phyloP scores from a whole-genome alignment of 2,888 invertebrate species.

The Agrochola macilenta region DNA sequence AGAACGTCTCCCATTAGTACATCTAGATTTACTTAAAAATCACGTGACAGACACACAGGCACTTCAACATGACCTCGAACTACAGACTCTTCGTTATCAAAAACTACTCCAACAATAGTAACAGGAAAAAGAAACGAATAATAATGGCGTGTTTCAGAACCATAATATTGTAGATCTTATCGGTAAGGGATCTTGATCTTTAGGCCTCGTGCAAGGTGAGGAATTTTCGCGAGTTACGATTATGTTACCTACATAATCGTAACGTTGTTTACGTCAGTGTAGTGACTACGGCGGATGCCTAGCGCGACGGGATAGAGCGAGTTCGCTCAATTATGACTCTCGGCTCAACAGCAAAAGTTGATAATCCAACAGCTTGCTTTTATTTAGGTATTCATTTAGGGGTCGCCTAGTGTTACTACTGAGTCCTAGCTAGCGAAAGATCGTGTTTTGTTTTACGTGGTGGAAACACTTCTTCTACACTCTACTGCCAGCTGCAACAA shows the following conservation, averaged over 20 bases:
- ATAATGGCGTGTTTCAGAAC: slow-evolving; percentile 17
- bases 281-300: no score
- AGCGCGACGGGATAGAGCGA: no score
- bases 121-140: slow-evolving; percentile 53
- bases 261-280: no score
- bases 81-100: slow-evolving; percentile 24
- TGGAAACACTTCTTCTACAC: not conserved
- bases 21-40: slow-evolving; percentile 19
- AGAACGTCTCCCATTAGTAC: not conserved
- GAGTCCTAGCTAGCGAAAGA: not conserved
- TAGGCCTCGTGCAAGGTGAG: slow-evolving; percentile 10
- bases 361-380: no score
- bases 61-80: slow-evolving; percentile 39
- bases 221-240: not conserved
- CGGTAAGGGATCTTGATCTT: slow-evolving; percentile 45
- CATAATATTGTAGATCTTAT: slow-evolving; percentile 50
- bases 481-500: not conserved
- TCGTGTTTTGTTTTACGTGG: not conserved
- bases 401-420: no score
- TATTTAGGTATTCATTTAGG: no score
- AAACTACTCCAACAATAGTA: slow-evolving; percentile 29
- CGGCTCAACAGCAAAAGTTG: no score
- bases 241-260: no score
- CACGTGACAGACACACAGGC: slow-evolving; percentile 27
- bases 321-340: no score